Evolutionary conservation across 1,140 invertebrate genomes (phyloP), one percentile per base, ranked within the genome.

Genomic region (Pseudoatta argentina): DNA sequence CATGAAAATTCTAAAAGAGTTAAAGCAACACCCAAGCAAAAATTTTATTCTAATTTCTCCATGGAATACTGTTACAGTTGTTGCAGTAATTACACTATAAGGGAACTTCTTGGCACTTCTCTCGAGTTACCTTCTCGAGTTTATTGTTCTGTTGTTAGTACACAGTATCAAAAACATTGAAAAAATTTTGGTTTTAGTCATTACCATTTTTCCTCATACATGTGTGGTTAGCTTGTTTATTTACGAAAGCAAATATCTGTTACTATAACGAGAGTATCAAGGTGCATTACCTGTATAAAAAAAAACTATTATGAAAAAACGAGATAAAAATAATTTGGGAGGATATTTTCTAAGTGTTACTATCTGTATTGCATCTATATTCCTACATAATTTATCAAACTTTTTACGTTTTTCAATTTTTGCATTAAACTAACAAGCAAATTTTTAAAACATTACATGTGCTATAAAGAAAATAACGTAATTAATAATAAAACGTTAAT

Each of bases 241-340:
- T 77, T 77, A 77, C 34, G 8, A 16, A 77, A 59, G 34, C 10
- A 77, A 77, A 77, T 64, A 64, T 77, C 59, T 14, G 21, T 61
- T 44, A 10, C 21, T 21, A 21, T 34, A 34, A 34, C 2, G 16
- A 7, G 10, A 27, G 1, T 16, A 77, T 48, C 16, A 77, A 77
- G 18, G 16, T n/a, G 3, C n/a, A 48, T n/a, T 12, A 16, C 5
- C 2, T 77, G 16, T 64, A n/a, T 6, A 27, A 27, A 44, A 34
- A 34, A 7, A 77, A n/a, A 27, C 2, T 64, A n/a, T 8, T 4
- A 18, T 10, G 27, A 76, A 76, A 75, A 1, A 21, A 27, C 8
- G 12, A 75, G 21, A 3, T 4, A 1, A 75, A 75, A 30, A 39
- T 73, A 21, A 75, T 1, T 3, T 16, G 3, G n/a, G 3, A 34